Base-by-base conservation (phyloP, 2,113 vertebrate species). In the Terrapene triunguis region DNA sequence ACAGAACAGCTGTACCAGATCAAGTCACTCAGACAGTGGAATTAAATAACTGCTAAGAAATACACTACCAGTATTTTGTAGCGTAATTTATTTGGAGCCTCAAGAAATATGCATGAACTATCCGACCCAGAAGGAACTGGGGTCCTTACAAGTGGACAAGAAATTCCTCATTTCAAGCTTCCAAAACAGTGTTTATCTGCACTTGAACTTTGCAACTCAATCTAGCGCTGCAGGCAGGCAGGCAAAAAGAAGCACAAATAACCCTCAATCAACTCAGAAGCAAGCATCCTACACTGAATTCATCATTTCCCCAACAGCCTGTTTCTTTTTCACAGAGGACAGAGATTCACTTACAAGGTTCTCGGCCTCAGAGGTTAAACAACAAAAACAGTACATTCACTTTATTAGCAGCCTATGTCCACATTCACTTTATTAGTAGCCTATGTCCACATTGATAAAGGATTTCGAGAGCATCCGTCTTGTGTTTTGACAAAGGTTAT, bases 161-260 rank as follows among this genome's bases (percentile, higher is more conserved):
- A 1, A 1, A 50, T 47, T 78, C 14, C 6, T 11, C 0, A 1
- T 72, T 92, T 72, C 59, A 29, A 54, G 38, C 55, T 83, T 79
- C n/a, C 50, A 82, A 88, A 95, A 89, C 7, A 79, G 17, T 54
- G 22, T 87, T 91, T 88, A 74, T 44, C 72, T 57, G 48, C 42
- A 51, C 72, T 96, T 94, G 79, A 93, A 89, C 78, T 90, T 80
- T 85, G 82, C 53, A 57, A 55, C 83, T 92, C 48, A 80, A 91
- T 97, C 94, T 92, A 59, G 42, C 27, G 44, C 42, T 81, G 53
- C 29, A 85, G 79, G 65, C 16, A 89, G 44, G 51, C 94, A 88
- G 5, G 47, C 27, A 53, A 59, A 10, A 89, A 80, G 55, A 55
- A 90, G 19, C 21, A 62, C 51, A 93, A 87, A 86, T 48, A 95